phyloP scores from a whole-genome alignment of 2,797 vertebrate species.

The Sparidentex hasta region DNA sequence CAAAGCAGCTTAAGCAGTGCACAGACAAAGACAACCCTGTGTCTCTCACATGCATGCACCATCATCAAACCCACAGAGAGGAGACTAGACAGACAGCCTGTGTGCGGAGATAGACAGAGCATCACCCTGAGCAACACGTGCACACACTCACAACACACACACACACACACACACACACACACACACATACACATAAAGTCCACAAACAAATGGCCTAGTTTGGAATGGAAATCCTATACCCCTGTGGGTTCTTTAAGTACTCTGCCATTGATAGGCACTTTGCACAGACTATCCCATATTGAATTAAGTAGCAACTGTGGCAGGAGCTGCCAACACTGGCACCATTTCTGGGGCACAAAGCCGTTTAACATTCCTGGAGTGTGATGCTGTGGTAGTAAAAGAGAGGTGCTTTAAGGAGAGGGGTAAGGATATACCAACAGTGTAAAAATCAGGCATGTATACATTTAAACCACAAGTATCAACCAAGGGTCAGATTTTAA shows the following conservation, averaged over 20 bases:
- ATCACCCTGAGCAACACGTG: slow-evolving; percentile 47
- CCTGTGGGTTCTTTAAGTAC: slow-evolving; percentile 60
- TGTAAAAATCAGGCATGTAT: not conserved
- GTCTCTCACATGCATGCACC: slow-evolving; percentile 60
- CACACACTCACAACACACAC: no score
- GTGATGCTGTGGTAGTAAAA: slow-evolving; percentile 57
- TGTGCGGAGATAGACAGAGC: slow-evolving; percentile 51
- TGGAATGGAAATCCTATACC: slow-evolving; percentile 68
- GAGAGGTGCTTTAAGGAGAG: slow-evolving; percentile 21
- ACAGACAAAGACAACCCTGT: slow-evolving; percentile 74
- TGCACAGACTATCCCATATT: slow-evolving; percentile 68
- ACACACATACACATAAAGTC: slow-evolving; percentile 5
- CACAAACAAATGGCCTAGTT: slow-evolving; percentile 70
- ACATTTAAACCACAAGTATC: not conserved
- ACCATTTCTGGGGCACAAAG: slow-evolving; percentile 58
- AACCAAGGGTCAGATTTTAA: slow-evolving; percentile 1
- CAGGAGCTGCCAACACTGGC: slow-evolving; percentile 69
- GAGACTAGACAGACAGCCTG: slow-evolving; percentile 63
- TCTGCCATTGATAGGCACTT: slow-evolving; percentile 66
- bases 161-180: not conserved
- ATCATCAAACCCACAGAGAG: slow-evolving; percentile 69
- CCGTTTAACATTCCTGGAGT: slow-evolving; percentile 72
- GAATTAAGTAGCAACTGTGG: slow-evolving; percentile 59
- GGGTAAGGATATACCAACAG: slow-evolving; percentile 2
- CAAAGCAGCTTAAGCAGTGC: slow-evolving; percentile 66